A percentile compares a stretch with the other conserved stretches of the same genome.
phyloP scores from a whole-genome alignment of 2,797 vertebrate species.

The Gadopsis marmoratus region DNA sequence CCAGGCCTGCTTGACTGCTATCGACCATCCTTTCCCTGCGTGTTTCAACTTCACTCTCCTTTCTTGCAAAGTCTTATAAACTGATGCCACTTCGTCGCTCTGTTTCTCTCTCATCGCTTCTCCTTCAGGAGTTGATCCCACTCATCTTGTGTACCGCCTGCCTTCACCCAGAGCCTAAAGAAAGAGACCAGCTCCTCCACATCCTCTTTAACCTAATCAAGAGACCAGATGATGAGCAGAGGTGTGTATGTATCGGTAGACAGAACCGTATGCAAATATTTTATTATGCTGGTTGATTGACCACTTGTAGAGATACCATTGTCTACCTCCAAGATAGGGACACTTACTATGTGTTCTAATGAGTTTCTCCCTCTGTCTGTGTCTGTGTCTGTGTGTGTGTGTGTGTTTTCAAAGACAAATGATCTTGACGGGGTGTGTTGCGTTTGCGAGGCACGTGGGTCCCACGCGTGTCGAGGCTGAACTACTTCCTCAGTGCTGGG shows the following conservation, averaged over 20 bases:
- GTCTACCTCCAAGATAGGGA: not conserved
- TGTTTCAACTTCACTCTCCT: constrained; percentile 17
- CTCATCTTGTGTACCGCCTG: constrained; percentile 98
- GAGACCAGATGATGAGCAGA: constrained; percentile 97
- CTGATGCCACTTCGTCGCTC: constrained; percentile 40
- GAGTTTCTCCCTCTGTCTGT: constrained; percentile 10
- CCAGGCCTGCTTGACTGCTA: constrained; percentile 52
- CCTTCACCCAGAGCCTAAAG: constrained; percentile 98
- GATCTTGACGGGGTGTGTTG: constrained; percentile 98
- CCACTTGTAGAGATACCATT: not conserved
- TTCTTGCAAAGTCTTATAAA: constrained; percentile 8
- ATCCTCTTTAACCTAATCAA: constrained; percentile 99
- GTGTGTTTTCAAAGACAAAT: constrained; percentile 90
- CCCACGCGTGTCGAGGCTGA: constrained; percentile 98
- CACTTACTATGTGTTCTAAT: not conserved
- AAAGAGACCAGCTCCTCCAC: constrained; percentile 98
- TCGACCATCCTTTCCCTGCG: constrained; percentile 17
- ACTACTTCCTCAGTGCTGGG: constrained; percentile 98
- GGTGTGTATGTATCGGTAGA: constrained; percentile 78
- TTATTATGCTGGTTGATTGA: not conserved
- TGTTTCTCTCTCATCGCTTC: constrained; percentile 60
- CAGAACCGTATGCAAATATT: too few species aligned
- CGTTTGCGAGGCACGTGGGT: constrained; percentile 97
- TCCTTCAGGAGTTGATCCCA: constrained; percentile 93
- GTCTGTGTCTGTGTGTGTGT: not conserved